These are phyloP conservation scores for Desoria tigrina DNA, from an alignment of 2,888 invertebrate genomes.

Conservation along the genomic window DNA sequence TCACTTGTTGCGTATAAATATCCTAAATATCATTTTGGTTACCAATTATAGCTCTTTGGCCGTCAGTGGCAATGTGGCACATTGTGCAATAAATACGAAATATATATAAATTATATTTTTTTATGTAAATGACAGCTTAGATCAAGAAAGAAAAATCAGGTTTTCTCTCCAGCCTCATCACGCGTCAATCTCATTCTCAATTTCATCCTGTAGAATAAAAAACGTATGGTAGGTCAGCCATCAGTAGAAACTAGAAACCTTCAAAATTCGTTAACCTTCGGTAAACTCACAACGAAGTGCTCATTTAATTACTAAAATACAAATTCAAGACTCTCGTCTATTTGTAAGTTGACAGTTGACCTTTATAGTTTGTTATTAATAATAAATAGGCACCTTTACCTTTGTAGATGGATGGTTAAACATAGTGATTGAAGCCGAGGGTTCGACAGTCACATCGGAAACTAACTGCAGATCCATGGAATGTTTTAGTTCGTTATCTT, in stretches of 20 bases:
- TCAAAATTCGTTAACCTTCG: not conserved
- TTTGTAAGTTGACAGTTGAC: too few relatives aligned
- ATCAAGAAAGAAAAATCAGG: not conserved
- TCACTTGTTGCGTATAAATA: too few relatives aligned
- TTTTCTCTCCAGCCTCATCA: constrained; percentile 6
- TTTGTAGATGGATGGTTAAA: constrained; percentile 52
- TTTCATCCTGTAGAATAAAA: constrained; percentile 3
- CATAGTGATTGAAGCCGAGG: constrained; percentile 34
- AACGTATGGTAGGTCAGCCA: not conserved
- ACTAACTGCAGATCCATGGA: constrained; percentile 52
- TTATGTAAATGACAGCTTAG: constrained; percentile 1
- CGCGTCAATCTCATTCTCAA: constrained; percentile 2
- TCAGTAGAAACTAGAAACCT: not conserved
- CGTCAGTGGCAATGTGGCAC: too few relatives aligned
- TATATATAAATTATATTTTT: too few relatives aligned
- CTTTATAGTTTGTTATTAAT: not conserved
- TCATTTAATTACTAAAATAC: too few relatives aligned
- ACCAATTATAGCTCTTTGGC: too few relatives aligned
- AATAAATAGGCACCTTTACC: constrained; percentile 38
- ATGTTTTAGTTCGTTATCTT: constrained; percentile 54
- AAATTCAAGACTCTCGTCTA: too few relatives aligned
- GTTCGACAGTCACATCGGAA: constrained; percentile 44
- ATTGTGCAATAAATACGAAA: too few relatives aligned
- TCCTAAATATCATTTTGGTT: too few relatives aligned
- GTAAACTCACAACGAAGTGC: not conserved